phyloP scores from a whole-genome alignment of 2,113 vertebrate genomes.

The Gnathonemus longibarbis region DNA sequence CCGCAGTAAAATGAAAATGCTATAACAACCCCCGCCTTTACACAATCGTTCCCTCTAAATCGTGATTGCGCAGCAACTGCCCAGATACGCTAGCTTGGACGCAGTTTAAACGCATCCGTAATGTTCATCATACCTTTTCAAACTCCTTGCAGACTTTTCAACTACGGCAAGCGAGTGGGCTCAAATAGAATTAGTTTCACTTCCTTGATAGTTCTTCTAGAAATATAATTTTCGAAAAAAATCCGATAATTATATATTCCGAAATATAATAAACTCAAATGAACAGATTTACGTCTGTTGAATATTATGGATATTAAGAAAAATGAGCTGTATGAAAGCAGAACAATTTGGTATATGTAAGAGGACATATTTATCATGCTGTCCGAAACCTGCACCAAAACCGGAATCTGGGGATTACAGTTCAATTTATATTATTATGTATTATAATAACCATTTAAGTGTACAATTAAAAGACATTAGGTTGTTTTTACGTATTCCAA shows the following conservation, averaged over 20 bases:
- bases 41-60: too few relatives aligned
- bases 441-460: neutral
- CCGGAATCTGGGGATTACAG: neutral
- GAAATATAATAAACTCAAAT: neutral
- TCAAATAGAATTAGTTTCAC: neutral
- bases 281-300: neutral
- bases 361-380: neutral
- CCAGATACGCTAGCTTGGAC: neutral
- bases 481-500: neutral
- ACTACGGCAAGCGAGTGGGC: neutral
- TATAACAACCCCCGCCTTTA: neutral
- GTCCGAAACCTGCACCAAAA: neutral
- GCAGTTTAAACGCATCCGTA: neutral
- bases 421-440: neutral
- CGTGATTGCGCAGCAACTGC: neutral
- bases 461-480: neutral
- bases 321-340: neutral
- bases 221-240: neutral
- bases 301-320: neutral
- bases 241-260: neutral
- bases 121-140: rapidly evolving
- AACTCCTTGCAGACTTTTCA: neutral
- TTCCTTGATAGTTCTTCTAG: neutral
- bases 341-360: neutral
- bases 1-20: neutral